phyloP scores from a whole-genome alignment of 2,113 vertebrate genomes.

The Apistogramma diplotaenia region DNA sequence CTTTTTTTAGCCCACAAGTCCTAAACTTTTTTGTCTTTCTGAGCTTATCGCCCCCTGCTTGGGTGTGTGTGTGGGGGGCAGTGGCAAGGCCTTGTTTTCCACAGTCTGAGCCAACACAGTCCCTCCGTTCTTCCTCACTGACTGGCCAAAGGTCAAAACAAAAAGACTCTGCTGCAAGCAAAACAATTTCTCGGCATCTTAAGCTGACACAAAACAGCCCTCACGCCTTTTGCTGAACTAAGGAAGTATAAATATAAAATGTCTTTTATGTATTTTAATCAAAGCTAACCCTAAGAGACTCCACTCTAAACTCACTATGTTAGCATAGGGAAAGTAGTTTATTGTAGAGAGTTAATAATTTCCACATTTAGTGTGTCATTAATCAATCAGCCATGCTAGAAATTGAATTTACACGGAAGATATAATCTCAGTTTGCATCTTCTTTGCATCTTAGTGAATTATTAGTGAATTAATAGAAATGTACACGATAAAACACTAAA shows the following conservation, averaged over 20 bases:
- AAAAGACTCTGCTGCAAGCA: conserved; percentile 16
- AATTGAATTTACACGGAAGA: neutral
- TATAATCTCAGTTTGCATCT: neutral
- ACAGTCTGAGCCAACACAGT: conserved; percentile 41
- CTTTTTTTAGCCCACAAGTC: neutral
- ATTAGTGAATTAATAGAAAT: neutral
- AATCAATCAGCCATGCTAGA: neutral
- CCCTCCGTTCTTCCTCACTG: conserved; percentile 37
- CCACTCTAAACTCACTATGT: neutral
- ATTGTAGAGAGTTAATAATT: neutral
- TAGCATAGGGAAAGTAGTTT: neutral
- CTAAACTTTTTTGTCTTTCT: conserved; percentile 46
- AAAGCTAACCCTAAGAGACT: neutral
- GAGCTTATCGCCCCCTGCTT: conserved; percentile 48
- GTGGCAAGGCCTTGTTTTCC: conserved; percentile 64
- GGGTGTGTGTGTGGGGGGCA: neutral
- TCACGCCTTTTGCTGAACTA: neutral
- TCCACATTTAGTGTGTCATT: neutral
- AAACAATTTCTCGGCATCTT: neutral
- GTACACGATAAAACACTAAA: neutral
- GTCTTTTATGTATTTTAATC: neutral
- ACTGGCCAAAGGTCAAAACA: conserved; percentile 46
- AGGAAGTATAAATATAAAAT: conserved; percentile 16
- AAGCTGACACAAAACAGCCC: conserved; percentile 29
- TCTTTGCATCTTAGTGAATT: neutral